Evolutionary conservation across 30 jellyfish, hydroid and myxozoan species (phyloP).

Genomic region (Aurelia aurita): DNA sequence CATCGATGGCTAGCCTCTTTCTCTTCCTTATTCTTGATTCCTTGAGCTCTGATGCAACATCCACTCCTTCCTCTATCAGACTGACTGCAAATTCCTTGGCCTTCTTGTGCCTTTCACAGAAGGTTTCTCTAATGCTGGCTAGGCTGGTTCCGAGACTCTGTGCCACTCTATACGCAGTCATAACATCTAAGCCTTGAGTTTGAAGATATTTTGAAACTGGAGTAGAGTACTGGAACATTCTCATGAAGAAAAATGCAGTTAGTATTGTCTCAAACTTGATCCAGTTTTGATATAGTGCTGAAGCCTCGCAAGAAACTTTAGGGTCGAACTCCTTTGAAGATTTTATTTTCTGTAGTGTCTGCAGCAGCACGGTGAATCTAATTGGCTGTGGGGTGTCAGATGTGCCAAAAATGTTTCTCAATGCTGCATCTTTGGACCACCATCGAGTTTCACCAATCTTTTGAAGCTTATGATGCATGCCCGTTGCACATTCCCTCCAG

Average conservation of each 20-base stretch:
- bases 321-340: constrained; percentile 15
- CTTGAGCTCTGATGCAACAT: constrained; percentile 13
- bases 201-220: constrained; percentile 44
- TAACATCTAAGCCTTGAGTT: constrained; percentile 30
- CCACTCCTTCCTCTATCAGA: constrained; percentile 13
- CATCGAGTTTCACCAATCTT: constrained; percentile 43
- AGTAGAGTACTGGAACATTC: constrained; percentile 43
- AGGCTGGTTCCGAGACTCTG: constrained; percentile 40
- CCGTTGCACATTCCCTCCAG: constrained; percentile 9
- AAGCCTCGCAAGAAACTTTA: constrained; percentile 22
- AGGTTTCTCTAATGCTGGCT: constrained; percentile 11
- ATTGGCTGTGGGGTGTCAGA: constrained; percentile 15
- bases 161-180: constrained; percentile 30
- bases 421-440: constrained; percentile 42
- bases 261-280: constrained; percentile 39
- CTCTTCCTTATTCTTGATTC: constrained; percentile 28
- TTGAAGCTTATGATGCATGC: constrained; percentile 1
- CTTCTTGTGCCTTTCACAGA: too few species aligned
- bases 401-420: constrained; percentile 16
- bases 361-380: too few species aligned
- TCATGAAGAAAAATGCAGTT: constrained; percentile 28
- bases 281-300: constrained; percentile 35
- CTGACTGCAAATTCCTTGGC: constrained; percentile 18
- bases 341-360: background rate
- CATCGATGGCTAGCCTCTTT: constrained; percentile 29